These are phyloP conservation scores for Colossoma macropomum DNA, from an alignment of 2,113 vertebrate species.

Conservation along the genomic window DNA sequence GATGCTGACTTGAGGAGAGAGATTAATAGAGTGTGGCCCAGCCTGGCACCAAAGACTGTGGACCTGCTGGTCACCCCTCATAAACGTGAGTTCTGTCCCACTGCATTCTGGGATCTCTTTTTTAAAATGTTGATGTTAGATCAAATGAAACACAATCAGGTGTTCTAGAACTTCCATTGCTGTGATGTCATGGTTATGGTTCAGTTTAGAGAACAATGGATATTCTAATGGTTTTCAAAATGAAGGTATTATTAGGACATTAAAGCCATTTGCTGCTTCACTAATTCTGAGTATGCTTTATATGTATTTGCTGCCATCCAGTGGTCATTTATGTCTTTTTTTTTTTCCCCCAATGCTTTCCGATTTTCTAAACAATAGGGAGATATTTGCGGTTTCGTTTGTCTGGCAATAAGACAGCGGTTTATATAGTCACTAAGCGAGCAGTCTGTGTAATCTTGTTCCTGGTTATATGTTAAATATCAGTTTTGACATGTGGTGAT, in stretches of 20 bases:
- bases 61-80: constrained; percentile 95
- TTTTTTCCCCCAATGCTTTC: neutral
- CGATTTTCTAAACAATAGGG: too few species aligned
- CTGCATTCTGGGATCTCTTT: neutral
- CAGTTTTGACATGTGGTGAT: neutral
- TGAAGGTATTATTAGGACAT: neutral
- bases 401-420: too few species aligned
- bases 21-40: constrained; percentile 91
- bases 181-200: neutral
- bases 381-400: too few species aligned
- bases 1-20: constrained; percentile 92
- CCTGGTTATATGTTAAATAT: too few species aligned
- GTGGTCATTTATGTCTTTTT: constrained; percentile 39
- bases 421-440: too few species aligned
- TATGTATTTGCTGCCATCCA: constrained; percentile 64
- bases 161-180: neutral
- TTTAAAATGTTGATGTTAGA: neutral
- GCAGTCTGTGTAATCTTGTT: too few species aligned
- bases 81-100: constrained; percentile 79
- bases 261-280: neutral
- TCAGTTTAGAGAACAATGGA: neutral
- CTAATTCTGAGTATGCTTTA: neutral
- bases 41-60: constrained; percentile 88
- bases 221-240: neutral
- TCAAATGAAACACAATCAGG: neutral